Evolutionary conservation across 2,797 vertebrate species (phyloP), one percentile per base, ranked within the genome.

Genomic region (Lutjanus argentimaculatus): DNA sequence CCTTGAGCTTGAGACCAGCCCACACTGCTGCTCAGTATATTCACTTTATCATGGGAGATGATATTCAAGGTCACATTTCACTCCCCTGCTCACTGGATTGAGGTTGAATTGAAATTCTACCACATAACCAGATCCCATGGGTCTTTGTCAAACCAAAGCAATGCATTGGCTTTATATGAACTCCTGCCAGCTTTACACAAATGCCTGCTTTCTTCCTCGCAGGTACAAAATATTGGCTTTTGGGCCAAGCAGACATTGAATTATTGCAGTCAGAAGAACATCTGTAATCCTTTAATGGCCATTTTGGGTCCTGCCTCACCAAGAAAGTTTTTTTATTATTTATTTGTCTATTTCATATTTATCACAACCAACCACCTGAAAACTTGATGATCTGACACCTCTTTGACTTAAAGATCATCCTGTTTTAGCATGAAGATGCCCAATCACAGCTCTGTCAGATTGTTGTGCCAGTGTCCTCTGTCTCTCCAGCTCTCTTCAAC

Each of bases 11-110:
- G 7, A 46, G 51, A 49, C 48, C 64, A 21, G 4, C 53, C 42
- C 8, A 19, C 62, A 4, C 45, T 11, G 79, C 58, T 69, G 21
- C n/a, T 79, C 55, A 13, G 42, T 53, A 67, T 17, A 14, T 57
- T 79, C 67, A 9, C 25, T 13, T 48, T 30, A 65, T n/a, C 22
- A 4, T 17, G 22, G 77, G 49, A 67, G 56, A 56, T 43, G 22
- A 71, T 48, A 85, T 30, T 64, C 81, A 89, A 90, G 85, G 81
- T 88, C 77, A 79, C 59, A 56, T 66, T 69, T 75, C 57, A 63
- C 59, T 79, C 40, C 21, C 30, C 58, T 55, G 70, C 75, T 70
- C 17, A 8, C 46, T 45, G 61, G 69, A 67, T 62, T 75, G 21
- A 36, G 66, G 59, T 49, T 59, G n/a, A 55, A 77, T 78, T 80